Percentiles rank a stretch among this genome's conserved stretches.
phyloP scores from a whole-genome alignment of 2,797 vertebrate species.

The Enteromius anoplus region DNA sequence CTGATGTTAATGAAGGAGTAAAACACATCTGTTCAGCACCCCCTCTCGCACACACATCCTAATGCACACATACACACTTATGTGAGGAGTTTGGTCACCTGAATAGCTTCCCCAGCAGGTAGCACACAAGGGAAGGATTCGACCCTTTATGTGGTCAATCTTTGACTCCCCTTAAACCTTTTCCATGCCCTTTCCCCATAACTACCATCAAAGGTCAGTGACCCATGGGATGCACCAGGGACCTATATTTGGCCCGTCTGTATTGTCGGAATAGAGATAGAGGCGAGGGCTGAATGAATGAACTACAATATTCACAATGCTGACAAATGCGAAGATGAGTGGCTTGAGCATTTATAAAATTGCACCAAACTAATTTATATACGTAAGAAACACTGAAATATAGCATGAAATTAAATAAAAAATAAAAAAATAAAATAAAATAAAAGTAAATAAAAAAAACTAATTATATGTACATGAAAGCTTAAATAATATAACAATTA shows the following conservation, averaged over 20 bases:
- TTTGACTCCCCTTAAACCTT: slow-evolving; percentile 19
- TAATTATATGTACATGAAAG: neutral
- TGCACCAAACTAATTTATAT: neutral
- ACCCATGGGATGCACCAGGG: slow-evolving; percentile 47
- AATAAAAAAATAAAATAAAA: neutral
- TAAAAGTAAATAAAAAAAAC: neutral
- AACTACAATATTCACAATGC: neutral
- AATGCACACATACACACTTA: slow-evolving; percentile 51
- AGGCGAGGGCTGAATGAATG: slow-evolving; percentile 6
- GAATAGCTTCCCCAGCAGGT: slow-evolving; percentile 92
- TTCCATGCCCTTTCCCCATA: slow-evolving; percentile 46
- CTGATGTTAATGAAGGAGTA: slow-evolving; percentile 93
- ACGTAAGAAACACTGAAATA: neutral
- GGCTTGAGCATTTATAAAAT: neutral
- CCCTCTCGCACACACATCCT: slow-evolving; percentile 65
- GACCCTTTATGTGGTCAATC: slow-evolving; percentile 76
- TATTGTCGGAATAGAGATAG: neutral
- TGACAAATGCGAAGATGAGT: neutral
- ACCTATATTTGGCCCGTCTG: slow-evolving; percentile 42
- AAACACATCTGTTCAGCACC: slow-evolving; percentile 89
- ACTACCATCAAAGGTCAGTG: slow-evolving; percentile 39
- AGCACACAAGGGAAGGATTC: slow-evolving; percentile 87
- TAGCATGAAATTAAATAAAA: neutral
- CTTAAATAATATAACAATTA: neutral
- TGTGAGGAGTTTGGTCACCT: slow-evolving; percentile 87